Evolutionary conservation across 2,113 vertebrate genomes (phyloP).

Genomic region (Colius striatus): DNA sequence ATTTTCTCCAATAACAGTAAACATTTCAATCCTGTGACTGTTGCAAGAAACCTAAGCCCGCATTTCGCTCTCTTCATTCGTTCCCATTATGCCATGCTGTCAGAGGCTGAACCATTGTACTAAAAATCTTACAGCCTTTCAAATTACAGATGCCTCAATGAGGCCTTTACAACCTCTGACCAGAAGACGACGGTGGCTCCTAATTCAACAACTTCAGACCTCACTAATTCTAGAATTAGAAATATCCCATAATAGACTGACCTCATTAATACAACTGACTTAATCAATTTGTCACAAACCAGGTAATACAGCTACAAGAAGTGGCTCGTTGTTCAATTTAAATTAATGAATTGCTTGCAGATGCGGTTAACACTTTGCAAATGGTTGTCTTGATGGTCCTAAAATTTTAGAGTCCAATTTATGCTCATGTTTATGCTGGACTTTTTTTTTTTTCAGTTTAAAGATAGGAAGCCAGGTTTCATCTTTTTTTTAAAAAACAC

Average conservation of each 20-base stretch:
- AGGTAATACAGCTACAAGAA: background rate
- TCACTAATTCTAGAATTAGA: conserved; percentile 1
- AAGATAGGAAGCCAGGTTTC: fast-evolving
- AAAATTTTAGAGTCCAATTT: background rate
- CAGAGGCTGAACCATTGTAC: background rate
- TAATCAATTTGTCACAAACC: conserved; percentile 31
- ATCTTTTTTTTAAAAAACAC: background rate
- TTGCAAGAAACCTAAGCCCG: background rate
- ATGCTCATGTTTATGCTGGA: background rate
- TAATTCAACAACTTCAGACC: background rate
- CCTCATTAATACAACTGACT: background rate
- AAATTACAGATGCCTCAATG: background rate
- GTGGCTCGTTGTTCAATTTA: background rate
- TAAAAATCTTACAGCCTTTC: background rate
- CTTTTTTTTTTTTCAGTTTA: background rate
- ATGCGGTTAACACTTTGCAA: background rate
- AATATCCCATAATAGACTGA: background rate
- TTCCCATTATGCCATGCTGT: background rate
- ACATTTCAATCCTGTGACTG: background rate
- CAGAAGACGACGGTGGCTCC: background rate
- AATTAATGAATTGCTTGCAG: conserved; percentile 18
- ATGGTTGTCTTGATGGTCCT: background rate
- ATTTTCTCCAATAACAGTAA: background rate
- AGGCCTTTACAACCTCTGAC: background rate
- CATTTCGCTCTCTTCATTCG: background rate